These are phyloP conservation scores for Ptiloglossa arizonensis DNA, from an alignment of 1,140 invertebrate species.

Conservation along the genomic window DNA sequence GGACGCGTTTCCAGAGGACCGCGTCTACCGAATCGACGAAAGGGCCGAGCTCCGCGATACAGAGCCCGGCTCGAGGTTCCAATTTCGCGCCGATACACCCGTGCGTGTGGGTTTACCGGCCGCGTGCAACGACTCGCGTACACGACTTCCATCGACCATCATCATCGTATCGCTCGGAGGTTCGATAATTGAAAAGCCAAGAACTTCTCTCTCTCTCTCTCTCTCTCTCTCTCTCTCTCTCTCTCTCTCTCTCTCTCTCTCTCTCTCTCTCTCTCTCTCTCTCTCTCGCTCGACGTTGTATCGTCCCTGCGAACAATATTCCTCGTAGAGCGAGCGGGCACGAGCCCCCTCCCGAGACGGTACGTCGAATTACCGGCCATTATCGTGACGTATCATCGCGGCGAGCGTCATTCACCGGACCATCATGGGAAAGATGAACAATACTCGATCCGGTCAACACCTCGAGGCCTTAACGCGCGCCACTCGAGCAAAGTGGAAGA, in stretches of 20 bases:
- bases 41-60: neutral
- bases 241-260: too few species aligned
- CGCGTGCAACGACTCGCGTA: constrained; percentile 51
- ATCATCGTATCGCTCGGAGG: constrained; percentile 66
- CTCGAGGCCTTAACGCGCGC: constrained; percentile 62
- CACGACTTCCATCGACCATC: constrained; percentile 50
- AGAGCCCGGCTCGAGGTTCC: constrained; percentile 39
- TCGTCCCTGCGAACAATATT: constrained; percentile 70
- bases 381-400: constrained; percentile 76
- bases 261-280: too few species aligned
- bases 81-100: constrained; percentile 54
- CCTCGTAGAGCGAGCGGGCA: constrained; percentile 59
- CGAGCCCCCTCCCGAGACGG: constrained; percentile 56
- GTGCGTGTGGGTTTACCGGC: constrained; percentile 63
- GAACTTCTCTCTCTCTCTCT: constrained; percentile 56
- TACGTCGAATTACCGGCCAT: constrained; percentile 75
- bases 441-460: constrained; percentile 65
- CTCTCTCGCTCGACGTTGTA: constrained; percentile 25
- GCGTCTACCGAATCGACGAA: neutral
- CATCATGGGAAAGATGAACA: constrained; percentile 66
- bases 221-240: too few species aligned
- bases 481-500: constrained; percentile 58
- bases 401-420: constrained; percentile 68
- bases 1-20: neutral
- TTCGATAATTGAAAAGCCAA: constrained; percentile 72